Conservation (phyloP, 2,888 invertebrate genomes). For the Scaptomyza flava region DNA sequence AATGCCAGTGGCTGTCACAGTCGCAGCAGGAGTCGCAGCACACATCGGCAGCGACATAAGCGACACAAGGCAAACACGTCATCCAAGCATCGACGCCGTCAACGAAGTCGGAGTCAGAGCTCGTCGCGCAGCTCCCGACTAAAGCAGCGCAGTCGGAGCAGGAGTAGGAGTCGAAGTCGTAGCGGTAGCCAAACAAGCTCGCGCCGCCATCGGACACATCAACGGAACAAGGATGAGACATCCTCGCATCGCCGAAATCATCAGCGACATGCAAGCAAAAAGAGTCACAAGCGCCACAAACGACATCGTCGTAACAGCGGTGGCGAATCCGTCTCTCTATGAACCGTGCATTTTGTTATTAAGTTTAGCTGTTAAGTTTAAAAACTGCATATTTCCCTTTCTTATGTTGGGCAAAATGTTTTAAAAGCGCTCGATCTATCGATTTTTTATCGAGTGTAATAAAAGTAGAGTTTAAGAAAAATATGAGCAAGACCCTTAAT, state of each 20-base stretch:
- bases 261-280: slow-evolving; percentile 47
- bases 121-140: slow-evolving; percentile 26
- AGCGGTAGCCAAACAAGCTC: slow-evolving; percentile 44
- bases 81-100: slow-evolving; percentile 38
- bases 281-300: slow-evolving; percentile 67
- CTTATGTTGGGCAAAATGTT: slow-evolving; percentile 32
- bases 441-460: slow-evolving; percentile 25
- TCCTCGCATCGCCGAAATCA: slow-evolving; percentile 20
- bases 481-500: neutral
- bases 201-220: slow-evolving; percentile 37
- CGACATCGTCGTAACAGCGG: slow-evolving; percentile 59
- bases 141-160: slow-evolving; percentile 31
- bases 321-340: slow-evolving; percentile 42
- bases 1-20: slow-evolving; percentile 48
- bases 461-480: slow-evolving; percentile 24
- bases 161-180: slow-evolving; percentile 24
- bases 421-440: slow-evolving; percentile 14
- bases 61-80: slow-evolving; percentile 34
- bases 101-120: slow-evolving; percentile 36
- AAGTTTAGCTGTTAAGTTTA: slow-evolving; percentile 27
- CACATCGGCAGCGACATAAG: slow-evolving; percentile 28
- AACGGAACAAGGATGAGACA: slow-evolving; percentile 30
- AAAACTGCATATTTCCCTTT: slow-evolving; percentile 33
- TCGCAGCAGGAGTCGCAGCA: slow-evolving; percentile 63
- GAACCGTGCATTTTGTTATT: slow-evolving; percentile 18